A percentile compares a stretch with the other conserved stretches of the same genome.
These are phyloP conservation scores for Agonopterix heracliana DNA, from an alignment of 2,888 invertebrate genomes.

Conservation along the genomic window DNA sequence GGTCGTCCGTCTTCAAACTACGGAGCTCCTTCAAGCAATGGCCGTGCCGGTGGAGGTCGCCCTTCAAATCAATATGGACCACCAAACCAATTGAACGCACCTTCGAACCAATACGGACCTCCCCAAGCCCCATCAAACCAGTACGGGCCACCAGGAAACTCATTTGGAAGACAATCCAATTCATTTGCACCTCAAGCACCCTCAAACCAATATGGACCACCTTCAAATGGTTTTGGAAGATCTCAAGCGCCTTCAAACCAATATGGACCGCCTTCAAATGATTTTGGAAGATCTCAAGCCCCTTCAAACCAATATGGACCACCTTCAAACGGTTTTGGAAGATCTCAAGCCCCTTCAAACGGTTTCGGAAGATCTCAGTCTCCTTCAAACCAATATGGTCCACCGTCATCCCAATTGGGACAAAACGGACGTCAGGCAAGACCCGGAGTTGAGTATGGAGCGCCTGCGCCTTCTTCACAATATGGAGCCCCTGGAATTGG, in stretches of 20 bases:
- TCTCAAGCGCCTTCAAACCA: conserved; percentile 17
- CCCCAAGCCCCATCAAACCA: conserved; percentile 22
- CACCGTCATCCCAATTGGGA: conserved; percentile 4
- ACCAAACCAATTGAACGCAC: neutral
- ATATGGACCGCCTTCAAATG: conserved; percentile 18
- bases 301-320: neutral
- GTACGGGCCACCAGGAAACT: conserved; percentile 55
- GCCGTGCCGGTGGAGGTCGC: conserved; percentile 6
- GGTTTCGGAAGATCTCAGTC: neutral
- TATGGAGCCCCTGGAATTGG: conserved; percentile 15
- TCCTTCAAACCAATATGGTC: conserved; percentile 23
- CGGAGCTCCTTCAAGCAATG: conserved; percentile 33
- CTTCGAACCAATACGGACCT: conserved; percentile 15
- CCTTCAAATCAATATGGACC: conserved; percentile 19
- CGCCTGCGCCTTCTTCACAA: conserved; percentile 16
- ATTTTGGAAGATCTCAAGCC: neutral
- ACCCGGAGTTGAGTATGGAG: no score
- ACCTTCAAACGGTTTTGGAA: conserved; percentile 14
- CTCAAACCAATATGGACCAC: conserved; percentile 20
- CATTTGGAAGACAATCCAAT: no score
- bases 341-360: conserved; percentile 14
- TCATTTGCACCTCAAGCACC: conserved; percentile 11
- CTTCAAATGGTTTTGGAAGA: conserved; percentile 4
- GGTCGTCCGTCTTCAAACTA: conserved; percentile 51
- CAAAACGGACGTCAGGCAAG: no score